Percentiles rank a stretch among this genome's conserved stretches.
These are phyloP conservation scores for Tolmerus cingulatus DNA, from an alignment of 2,888 invertebrate genomes.

Conservation along the genomic window DNA sequence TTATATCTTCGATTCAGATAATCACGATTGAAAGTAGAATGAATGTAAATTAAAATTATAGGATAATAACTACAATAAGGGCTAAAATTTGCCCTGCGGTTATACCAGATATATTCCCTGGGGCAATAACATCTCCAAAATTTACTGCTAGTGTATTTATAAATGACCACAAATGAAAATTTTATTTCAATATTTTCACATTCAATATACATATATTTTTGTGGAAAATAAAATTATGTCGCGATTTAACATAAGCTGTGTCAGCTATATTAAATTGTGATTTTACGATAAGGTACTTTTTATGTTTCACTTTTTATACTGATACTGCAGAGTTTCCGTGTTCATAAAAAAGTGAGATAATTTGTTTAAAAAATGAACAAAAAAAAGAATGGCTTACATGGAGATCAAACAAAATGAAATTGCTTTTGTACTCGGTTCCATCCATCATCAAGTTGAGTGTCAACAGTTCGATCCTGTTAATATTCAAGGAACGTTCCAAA, in stretches of 20 bases:
- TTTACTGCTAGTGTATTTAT: background rate
- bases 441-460: background rate
- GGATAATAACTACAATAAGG: background rate
- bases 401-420: background rate
- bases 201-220: background rate
- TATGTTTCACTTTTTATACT: background rate
- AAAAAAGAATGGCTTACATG: background rate
- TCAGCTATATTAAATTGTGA: background rate
- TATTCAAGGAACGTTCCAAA: background rate
- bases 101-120: background rate
- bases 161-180: background rate
- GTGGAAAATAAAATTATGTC: background rate
- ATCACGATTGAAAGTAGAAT: background rate
- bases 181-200: background rate
- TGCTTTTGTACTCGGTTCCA: background rate
- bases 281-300: background rate
- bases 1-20: background rate
- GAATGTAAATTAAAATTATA: background rate
- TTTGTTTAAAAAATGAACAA: background rate
- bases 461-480: background rate
- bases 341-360: background rate
- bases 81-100: background rate
- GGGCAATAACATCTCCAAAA: background rate
- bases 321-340: background rate
- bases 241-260: background rate